Conservation (phyloP, 2,888 invertebrate genomes). For the Dermolepida albohirtum region DNA sequence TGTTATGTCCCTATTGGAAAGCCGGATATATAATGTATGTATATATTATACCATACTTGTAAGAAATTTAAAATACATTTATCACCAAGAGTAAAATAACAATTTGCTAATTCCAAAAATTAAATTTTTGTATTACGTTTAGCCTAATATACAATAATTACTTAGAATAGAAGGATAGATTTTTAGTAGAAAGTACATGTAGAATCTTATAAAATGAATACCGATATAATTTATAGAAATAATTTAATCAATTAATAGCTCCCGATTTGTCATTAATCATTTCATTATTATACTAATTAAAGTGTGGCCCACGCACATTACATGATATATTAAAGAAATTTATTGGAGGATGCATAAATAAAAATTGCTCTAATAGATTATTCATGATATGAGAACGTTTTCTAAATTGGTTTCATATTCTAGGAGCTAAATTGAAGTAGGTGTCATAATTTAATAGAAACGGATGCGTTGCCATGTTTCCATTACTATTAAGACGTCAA, state of each 20-base stretch:
- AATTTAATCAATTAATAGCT: constrained; percentile 34
- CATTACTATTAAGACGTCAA: constrained; percentile 20
- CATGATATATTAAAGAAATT: constrained; percentile 34
- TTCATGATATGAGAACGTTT: neutral
- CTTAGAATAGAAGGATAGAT: too few species aligned
- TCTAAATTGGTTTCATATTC: constrained; percentile 5
- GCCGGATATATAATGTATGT: too few species aligned
- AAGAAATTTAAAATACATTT: too few species aligned
- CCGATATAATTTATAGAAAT: constrained; percentile 24
- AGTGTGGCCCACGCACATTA: constrained; percentile 24
- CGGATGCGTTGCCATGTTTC: neutral
- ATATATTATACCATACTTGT: too few species aligned
- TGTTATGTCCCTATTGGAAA: too few species aligned
- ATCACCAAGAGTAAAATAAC: too few species aligned
- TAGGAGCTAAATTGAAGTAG: constrained; percentile 8
- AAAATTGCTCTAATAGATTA: constrained; percentile 7
- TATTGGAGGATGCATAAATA: constrained; percentile 18
- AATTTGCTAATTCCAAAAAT: too few species aligned
- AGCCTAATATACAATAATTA: too few species aligned
- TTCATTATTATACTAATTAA: constrained; percentile 39
- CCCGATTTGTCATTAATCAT: constrained; percentile 35
- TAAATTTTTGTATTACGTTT: too few species aligned
- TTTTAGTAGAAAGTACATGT: too few species aligned
- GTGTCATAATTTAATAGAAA: constrained; percentile 11
- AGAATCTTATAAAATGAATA: too few species aligned